Evolutionary conservation across 1,140 invertebrate species (phyloP).

Genomic region (Drosophila baimaii): DNA sequence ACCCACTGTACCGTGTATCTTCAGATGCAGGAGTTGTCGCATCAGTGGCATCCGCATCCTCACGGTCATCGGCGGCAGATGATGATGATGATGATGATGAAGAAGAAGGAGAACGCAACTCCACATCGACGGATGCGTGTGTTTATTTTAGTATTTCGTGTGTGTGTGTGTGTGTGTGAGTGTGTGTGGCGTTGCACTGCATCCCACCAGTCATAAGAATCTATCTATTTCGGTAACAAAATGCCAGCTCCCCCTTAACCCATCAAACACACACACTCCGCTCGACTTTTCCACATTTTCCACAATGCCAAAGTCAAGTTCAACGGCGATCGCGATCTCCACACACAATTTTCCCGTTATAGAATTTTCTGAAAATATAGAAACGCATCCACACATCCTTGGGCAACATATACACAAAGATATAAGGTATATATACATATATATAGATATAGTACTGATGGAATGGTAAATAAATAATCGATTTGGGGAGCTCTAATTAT

Average conservation of each 20-base stretch:
- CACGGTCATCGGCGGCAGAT: slow-evolving; percentile 60
- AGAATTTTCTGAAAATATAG: slow-evolving; percentile 27
- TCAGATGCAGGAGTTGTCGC: slow-evolving; percentile 61
- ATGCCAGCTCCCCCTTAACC: slow-evolving; percentile 20
- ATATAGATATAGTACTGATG: neutral
- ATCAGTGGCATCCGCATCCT: slow-evolving; percentile 63
- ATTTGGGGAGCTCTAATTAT: neutral
- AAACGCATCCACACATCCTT: slow-evolving; percentile 25
- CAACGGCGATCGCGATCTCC: slow-evolving; percentile 60
- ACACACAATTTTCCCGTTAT: slow-evolving; percentile 28
- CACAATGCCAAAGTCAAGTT: slow-evolving; percentile 73
- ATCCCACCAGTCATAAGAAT: slow-evolving; percentile 56
- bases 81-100: slow-evolving; percentile 1
- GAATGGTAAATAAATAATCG: neutral
- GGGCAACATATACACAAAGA: neutral
- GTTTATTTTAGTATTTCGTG: slow-evolving; percentile 72
- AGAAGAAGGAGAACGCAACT: slow-evolving; percentile 1
- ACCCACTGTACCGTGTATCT: slow-evolving; percentile 1
- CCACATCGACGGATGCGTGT: slow-evolving; percentile 66
- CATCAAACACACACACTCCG: slow-evolving; percentile 1
- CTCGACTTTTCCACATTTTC: slow-evolving; percentile 22
- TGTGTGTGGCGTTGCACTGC: slow-evolving; percentile 36
- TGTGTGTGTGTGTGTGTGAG: slow-evolving; percentile 15
- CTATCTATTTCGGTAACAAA: slow-evolving; percentile 54
- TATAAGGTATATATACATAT: no score